Conservation (phyloP, 2,113 vertebrate species). For the Eulemur macaco region DNA sequence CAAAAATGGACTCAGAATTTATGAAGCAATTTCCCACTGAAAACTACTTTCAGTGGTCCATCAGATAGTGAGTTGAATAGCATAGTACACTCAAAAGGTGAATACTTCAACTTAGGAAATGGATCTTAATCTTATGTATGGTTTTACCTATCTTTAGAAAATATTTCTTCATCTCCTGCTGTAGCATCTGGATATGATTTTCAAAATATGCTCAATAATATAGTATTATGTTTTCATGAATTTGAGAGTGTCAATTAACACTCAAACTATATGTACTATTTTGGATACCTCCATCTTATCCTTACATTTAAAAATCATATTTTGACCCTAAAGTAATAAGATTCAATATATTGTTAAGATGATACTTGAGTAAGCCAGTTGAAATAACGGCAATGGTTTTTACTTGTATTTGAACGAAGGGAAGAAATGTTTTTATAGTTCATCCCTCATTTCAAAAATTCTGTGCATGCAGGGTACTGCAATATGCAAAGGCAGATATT, state of each 20-base stretch:
- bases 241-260: not conserved
- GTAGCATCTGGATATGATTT: not conserved
- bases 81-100: not conserved
- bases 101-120: not conserved
- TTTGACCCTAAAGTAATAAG: not conserved
- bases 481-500: conserved; percentile 10
- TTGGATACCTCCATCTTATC: not conserved
- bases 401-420: conserved; percentile 37
- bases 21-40: not conserved
- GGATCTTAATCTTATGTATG: conserved; percentile 20
- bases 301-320: conserved; percentile 10
- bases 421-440: not conserved
- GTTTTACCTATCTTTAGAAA: not conserved
- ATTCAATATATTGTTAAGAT: not conserved
- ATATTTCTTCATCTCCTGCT: not conserved
- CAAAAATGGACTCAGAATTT: conserved; percentile 21
- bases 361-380: not conserved
- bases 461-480: not conserved
- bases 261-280: not conserved
- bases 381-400: not conserved
- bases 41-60: conserved; percentile 7
- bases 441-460: conserved; percentile 37
- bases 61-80: not conserved
- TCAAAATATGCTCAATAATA: not conserved
- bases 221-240: not conserved